A percentile compares a stretch with the other conserved stretches of the same genome.
Conservation (phyloP, 2,113 vertebrate genomes). For the Arothron firmamentum region DNA sequence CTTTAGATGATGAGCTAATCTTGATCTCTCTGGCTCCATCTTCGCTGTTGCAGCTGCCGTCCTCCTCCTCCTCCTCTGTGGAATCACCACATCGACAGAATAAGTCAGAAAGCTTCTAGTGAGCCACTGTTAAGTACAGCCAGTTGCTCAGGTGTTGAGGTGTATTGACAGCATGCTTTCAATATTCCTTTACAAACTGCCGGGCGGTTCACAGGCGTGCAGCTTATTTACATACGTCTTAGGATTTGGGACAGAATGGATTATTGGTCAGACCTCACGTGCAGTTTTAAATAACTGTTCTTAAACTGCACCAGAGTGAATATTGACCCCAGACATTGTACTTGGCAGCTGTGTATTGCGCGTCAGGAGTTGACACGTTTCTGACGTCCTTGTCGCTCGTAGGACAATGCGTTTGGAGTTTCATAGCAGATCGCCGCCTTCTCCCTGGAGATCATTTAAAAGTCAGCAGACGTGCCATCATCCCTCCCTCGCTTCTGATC, state of each 20-base stretch:
- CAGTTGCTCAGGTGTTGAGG: conserved; percentile 12
- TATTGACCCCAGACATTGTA: conserved; percentile 48
- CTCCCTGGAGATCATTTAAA: conserved; percentile 1
- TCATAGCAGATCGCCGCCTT: background rate
- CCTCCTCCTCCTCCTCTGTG: conserved; percentile 74
- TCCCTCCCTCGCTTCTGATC: conserved; percentile 5
- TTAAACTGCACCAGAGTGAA: conserved; percentile 24
- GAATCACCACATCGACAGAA: conserved; percentile 38
- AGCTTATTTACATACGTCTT: conserved; percentile 1
- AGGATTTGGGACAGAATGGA: background rate
- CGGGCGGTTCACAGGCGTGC: conserved; percentile 1
- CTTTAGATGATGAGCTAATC: conserved; percentile 67
- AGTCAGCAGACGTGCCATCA: conserved; percentile 1
- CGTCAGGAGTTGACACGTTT: conserved; percentile 71
- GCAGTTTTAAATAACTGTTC: conserved; percentile 15
- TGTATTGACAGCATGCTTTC: conserved; percentile 32
- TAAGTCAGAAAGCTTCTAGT: conserved; percentile 26
- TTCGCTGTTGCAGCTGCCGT: conserved; percentile 80
- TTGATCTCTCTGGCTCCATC: conserved; percentile 72
- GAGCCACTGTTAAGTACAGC: conserved; percentile 26
- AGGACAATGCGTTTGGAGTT: conserved; percentile 22
- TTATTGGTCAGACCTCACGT: conserved; percentile 1
- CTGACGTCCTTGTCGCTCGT: conserved; percentile 75
- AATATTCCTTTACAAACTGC: conserved; percentile 16
- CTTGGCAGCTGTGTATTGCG: conserved; percentile 69